phyloP scores from a whole-genome alignment of 2,888 invertebrate species.

The Artemia sinica region DNA sequence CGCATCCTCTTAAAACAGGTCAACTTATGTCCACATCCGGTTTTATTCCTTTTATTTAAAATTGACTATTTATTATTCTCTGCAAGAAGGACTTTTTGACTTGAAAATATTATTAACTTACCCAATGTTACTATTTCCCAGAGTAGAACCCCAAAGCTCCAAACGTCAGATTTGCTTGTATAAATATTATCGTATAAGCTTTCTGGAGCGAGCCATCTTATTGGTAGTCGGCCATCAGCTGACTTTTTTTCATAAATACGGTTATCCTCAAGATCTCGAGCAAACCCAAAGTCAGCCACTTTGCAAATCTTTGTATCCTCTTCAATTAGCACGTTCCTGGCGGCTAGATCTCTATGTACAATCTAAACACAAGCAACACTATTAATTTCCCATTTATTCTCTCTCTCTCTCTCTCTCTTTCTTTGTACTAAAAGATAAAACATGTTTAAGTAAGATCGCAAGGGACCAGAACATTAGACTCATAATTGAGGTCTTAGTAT shows the following conservation, averaged over 20 bases:
- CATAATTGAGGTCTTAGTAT: too few species aligned
- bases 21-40: too few species aligned
- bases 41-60: too few species aligned
- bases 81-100: too few species aligned
- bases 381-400: neutral
- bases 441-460: too few species aligned
- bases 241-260: slow-evolving; percentile 34
- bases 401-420: slow-evolving; percentile 4
- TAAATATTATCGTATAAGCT: slow-evolving; percentile 84
- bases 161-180: slow-evolving; percentile 81
- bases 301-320: slow-evolving; percentile 65
- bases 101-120: slow-evolving; percentile 26
- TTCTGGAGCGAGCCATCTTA: slow-evolving; percentile 91
- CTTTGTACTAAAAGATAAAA: neutral
- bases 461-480: too few species aligned
- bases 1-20: too few species aligned
- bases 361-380: slow-evolving; percentile 35
- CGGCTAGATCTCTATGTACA: slow-evolving; percentile 76
- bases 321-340: slow-evolving; percentile 67
- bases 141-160: slow-evolving; percentile 84
- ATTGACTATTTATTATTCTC: too few species aligned
- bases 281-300: slow-evolving; percentile 86
- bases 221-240: slow-evolving; percentile 45
- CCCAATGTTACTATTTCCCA: slow-evolving; percentile 87
- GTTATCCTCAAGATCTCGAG: slow-evolving; percentile 69